Conservation (phyloP, 1,140 invertebrate species). For the Yoshiicerus persimilis region DNA sequence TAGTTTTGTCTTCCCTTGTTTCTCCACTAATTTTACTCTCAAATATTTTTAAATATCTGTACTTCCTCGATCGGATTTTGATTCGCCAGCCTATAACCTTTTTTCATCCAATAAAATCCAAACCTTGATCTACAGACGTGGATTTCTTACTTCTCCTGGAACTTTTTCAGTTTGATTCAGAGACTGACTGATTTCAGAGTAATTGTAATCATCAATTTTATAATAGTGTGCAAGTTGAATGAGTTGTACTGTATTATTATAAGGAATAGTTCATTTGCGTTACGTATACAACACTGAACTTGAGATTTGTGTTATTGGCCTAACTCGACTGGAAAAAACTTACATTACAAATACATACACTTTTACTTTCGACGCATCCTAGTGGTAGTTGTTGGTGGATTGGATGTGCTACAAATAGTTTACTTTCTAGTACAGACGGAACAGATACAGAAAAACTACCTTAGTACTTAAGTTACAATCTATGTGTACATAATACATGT, state of each 20-base stretch:
- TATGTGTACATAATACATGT: neutral
- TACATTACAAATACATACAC: neutral
- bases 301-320: constrained; percentile 20
- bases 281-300: neutral
- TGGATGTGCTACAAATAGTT: constrained; percentile 14
- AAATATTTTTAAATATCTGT: neutral
- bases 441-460: too few relatives aligned
- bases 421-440: neutral
- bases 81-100: neutral
- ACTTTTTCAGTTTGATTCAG: neutral
- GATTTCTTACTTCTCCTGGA: neutral
- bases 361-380: constrained; percentile 9
- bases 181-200: neutral
- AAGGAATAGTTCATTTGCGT: too few relatives aligned
- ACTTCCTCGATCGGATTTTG: neutral
- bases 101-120: too few relatives aligned
- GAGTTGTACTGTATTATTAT: neutral
- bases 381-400: neutral
- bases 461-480: neutral
- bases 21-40: neutral
- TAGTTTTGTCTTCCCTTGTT: neutral
- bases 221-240: neutral
- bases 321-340: constrained; percentile 16
- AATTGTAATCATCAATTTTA: neutral
- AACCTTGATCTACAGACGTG: neutral